A percentile compares a stretch with the other conserved stretches of the same genome.
These are phyloP conservation scores for Eilema caniola DNA, from an alignment of 2,888 invertebrate species.

Conservation along the genomic window DNA sequence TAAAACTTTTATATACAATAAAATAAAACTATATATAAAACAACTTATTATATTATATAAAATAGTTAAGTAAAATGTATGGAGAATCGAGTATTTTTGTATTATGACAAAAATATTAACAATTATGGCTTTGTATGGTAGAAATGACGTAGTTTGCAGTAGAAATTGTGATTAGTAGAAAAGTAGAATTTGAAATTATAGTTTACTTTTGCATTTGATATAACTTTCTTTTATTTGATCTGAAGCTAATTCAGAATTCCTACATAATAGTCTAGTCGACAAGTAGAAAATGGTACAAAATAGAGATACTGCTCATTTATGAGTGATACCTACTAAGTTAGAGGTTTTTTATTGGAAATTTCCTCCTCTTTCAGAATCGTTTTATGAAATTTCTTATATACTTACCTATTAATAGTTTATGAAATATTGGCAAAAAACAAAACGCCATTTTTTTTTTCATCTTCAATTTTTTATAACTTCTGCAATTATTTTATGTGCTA, in stretches of 20 bases:
- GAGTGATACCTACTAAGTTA: too few species aligned
- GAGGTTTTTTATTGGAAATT: too few species aligned
- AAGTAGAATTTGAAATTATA: slow-evolving; percentile 48
- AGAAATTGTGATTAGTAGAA: slow-evolving; percentile 39
- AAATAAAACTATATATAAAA: too few species aligned
- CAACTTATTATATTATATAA: neutral
- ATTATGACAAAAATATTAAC: slow-evolving; percentile 7
- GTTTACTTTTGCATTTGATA: slow-evolving; percentile 40
- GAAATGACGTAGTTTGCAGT: slow-evolving; percentile 31
- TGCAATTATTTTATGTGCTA: too few species aligned
- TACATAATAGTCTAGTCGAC: neutral
- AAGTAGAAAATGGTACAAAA: too few species aligned
- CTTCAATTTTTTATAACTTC: too few species aligned
- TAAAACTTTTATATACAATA: neutral
- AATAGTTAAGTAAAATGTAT: slow-evolving; percentile 19
- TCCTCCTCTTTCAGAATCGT: too few species aligned
- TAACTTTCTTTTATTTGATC: slow-evolving; percentile 25
- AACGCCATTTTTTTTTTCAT: too few species aligned
- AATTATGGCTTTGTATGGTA: slow-evolving; percentile 31
- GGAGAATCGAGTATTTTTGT: slow-evolving; percentile 19
- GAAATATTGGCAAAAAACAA: too few species aligned
- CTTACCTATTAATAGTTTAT: too few species aligned
- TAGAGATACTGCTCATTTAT: too few species aligned
- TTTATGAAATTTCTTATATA: too few species aligned
- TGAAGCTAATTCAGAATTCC: neutral